These are phyloP conservation scores for Chelonia mydas DNA, from an alignment of 2,797 vertebrate genomes.

Conservation along the genomic window DNA sequence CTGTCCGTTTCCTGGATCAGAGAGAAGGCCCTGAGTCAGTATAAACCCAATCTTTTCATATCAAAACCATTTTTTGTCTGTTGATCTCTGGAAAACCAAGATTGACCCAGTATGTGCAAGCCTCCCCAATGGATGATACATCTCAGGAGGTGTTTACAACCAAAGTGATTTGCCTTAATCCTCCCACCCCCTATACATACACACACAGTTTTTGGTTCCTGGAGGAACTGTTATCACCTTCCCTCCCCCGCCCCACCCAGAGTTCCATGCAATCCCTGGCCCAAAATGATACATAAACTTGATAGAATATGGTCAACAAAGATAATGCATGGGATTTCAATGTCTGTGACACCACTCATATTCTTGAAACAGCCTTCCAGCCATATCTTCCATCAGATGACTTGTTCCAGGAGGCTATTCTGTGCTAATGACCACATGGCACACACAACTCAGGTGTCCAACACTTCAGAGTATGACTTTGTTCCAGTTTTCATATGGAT, in stretches of 20 bases:
- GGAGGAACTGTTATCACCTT: background rate
- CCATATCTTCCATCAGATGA: background rate
- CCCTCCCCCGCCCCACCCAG: fast-evolving
- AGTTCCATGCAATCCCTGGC: background rate
- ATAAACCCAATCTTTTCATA: background rate
- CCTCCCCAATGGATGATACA: background rate
- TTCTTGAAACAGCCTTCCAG: background rate
- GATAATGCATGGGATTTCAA: background rate
- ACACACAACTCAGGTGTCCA: background rate
- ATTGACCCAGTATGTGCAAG: background rate
- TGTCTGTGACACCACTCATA: background rate
- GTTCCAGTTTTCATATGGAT: background rate
- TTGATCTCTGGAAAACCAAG: background rate
- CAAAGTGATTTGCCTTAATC: background rate
- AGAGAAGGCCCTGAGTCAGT: background rate
- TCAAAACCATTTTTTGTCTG: background rate
- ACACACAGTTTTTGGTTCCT: background rate
- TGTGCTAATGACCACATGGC: background rate
- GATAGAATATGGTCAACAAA: background rate
- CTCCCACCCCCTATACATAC: too few relatives aligned
- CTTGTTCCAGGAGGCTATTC: background rate
- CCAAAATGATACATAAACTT: background rate
- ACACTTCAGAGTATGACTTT: background rate
- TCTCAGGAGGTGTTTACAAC: background rate
- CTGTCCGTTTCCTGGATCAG: background rate